Evolutionary conservation across 2,888 invertebrate genomes (phyloP).

Genomic region (Archaeoteleia sp.): DNA sequence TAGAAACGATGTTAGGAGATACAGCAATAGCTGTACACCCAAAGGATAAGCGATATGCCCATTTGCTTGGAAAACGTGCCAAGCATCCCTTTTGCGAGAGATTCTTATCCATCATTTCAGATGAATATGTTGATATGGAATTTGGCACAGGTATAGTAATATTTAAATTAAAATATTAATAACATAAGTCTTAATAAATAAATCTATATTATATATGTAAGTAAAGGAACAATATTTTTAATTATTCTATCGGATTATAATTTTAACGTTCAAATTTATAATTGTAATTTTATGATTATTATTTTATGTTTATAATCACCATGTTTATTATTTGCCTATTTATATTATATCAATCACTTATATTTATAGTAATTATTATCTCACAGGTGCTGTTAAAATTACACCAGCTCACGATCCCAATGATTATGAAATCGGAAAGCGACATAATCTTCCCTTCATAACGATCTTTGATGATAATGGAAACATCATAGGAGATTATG

Average conservation of each 20-base stretch:
- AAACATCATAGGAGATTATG: constrained; percentile 86
- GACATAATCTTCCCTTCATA: constrained; percentile 90
- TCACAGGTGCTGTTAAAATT: constrained; percentile 95
- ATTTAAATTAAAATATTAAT: constrained; percentile 1
- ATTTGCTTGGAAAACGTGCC: constrained; percentile 87
- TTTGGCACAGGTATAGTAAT: constrained; percentile 90
- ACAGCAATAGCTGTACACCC: constrained; percentile 99
- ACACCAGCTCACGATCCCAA: constrained; percentile 98
- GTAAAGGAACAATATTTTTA: no score
- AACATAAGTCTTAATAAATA: no score
- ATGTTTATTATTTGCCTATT: no score
- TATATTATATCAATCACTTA: no score
- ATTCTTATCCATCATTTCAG: constrained; percentile 90
- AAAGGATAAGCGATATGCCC: constrained; percentile 87
- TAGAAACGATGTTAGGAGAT: constrained; percentile 99
- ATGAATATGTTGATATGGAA: constrained; percentile 94
- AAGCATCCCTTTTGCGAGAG: constrained; percentile 92
- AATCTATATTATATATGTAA: no score
- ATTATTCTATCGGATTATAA: no score
- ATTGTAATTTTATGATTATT: no score
- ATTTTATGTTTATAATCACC: no score
- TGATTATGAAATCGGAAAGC: constrained; percentile 96
- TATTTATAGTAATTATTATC: constrained; percentile 2
- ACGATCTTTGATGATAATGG: constrained; percentile 95
- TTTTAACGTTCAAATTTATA: no score